Conservation (phyloP, 1,140 invertebrate species). For the Eurytemora carolleeae region DNA sequence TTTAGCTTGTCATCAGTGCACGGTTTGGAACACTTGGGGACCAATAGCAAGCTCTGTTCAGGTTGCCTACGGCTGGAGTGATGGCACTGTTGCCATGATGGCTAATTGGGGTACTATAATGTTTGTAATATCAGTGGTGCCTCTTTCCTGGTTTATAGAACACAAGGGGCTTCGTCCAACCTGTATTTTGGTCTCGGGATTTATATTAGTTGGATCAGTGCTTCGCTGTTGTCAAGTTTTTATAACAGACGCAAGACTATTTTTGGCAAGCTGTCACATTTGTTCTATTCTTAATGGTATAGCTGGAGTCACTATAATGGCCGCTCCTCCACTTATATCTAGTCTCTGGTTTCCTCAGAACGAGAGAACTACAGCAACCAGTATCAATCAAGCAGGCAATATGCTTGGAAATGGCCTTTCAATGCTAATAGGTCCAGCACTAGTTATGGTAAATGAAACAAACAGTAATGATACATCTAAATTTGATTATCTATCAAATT, state of each 20-base stretch:
- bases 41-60: not conserved
- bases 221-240: not conserved
- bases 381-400: not conserved
- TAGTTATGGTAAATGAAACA: not conserved
- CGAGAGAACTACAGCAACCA: not conserved
- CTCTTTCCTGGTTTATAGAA: slow-evolving; percentile 27
- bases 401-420: not conserved
- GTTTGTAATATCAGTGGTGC: slow-evolving; percentile 27
- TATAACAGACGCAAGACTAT: slow-evolving; percentile 12
- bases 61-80: slow-evolving; percentile 29
- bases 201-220: slow-evolving; percentile 12
- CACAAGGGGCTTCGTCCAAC: slow-evolving; percentile 21
- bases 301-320: slow-evolving; percentile 23
- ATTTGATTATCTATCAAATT: not conserved
- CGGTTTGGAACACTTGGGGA: not conserved
- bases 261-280: slow-evolving; percentile 13
- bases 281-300: slow-evolving; percentile 23
- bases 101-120: slow-evolving; percentile 33
- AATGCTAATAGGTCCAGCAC: not conserved
- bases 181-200: slow-evolving; percentile 18
- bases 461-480: not conserved
- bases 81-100: slow-evolving; percentile 28
- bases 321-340: slow-evolving; percentile 23
- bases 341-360: not conserved
- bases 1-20: too few relatives aligned